Conservation (phyloP, 1,140 invertebrate species). For the Nylanderia fulva region DNA sequence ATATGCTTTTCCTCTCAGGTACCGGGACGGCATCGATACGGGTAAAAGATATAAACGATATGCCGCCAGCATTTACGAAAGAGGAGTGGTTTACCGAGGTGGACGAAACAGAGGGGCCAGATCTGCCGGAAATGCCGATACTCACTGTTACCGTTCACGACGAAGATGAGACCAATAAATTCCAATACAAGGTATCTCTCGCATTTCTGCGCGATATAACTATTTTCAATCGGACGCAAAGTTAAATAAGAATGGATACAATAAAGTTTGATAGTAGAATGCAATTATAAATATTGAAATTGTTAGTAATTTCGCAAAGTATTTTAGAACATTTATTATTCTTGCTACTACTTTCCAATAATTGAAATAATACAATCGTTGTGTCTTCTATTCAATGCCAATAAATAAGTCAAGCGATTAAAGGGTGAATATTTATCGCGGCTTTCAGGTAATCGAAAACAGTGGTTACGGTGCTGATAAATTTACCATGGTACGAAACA, state of each 20-base stretch:
- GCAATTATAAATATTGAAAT: neutral
- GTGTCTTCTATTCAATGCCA: neutral
- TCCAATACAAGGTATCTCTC: constrained; percentile 93
- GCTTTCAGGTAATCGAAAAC: constrained; percentile 92
- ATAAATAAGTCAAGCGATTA: neutral
- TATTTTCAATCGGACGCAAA: constrained; percentile 7
- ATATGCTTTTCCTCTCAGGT: constrained; percentile 81
- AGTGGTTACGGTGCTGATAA: constrained; percentile 98
- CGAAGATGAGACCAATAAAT: constrained; percentile 98
- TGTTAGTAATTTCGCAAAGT: neutral
- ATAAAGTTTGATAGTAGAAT: too few species aligned
- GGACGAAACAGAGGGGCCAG: constrained; percentile 97
- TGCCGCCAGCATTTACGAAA: constrained; percentile 98
- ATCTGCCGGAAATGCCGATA: constrained; percentile 97
- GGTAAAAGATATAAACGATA: constrained; percentile 98
- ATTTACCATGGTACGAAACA: constrained; percentile 98
- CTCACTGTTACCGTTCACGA: constrained; percentile 97
- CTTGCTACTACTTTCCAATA: neutral
- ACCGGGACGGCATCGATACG: constrained; percentile 97
- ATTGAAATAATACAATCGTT: neutral
- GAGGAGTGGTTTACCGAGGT: constrained; percentile 98
- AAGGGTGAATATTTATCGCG: neutral
- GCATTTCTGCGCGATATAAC: neutral
- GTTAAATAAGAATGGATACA: neutral
- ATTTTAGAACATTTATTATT: neutral